Conservation (phyloP, 2,888 invertebrate genomes). For the Andrena bicolor region DNA sequence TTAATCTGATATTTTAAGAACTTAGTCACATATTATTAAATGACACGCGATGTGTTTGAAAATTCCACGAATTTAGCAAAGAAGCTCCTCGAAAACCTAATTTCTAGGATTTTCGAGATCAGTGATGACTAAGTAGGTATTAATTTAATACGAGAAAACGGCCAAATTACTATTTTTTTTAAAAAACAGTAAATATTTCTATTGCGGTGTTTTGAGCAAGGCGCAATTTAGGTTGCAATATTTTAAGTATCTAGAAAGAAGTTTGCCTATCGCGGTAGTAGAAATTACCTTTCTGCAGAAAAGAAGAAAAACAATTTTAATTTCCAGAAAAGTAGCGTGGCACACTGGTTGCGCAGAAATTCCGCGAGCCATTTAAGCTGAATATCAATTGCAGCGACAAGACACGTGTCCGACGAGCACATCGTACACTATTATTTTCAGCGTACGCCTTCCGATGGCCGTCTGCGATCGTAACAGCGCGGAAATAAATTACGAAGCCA, state of each 20-base stretch:
- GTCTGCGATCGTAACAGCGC: conserved; percentile 21
- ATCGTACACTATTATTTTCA: conserved; percentile 52
- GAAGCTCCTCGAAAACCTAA: too few relatives aligned
- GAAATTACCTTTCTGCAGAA: too few relatives aligned
- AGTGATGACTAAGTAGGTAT: too few relatives aligned
- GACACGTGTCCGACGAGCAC: conserved; percentile 23
- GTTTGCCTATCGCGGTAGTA: too few relatives aligned
- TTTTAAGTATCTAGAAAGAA: too few relatives aligned
- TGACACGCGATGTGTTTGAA: neutral
- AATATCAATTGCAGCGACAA: conserved; percentile 23
- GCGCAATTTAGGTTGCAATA: too few relatives aligned
- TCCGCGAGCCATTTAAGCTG: conserved; percentile 6
- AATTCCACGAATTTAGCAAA: too few relatives aligned
- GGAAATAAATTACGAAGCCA: conserved; percentile 47
- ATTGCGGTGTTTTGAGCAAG: too few relatives aligned
- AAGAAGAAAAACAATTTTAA: neutral
- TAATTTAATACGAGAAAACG: too few relatives aligned
- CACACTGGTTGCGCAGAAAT: neutral
- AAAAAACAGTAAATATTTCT: too few relatives aligned
- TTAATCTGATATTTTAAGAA: neutral
- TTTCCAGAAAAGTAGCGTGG: neutral
- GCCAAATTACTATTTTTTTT: too few relatives aligned
- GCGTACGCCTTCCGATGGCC: conserved; percentile 7
- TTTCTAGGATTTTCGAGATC: too few relatives aligned
- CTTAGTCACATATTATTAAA: neutral